Evolutionary conservation across 2,797 vertebrate species (phyloP).

Genomic region (Acipenser ruthenus): DNA sequence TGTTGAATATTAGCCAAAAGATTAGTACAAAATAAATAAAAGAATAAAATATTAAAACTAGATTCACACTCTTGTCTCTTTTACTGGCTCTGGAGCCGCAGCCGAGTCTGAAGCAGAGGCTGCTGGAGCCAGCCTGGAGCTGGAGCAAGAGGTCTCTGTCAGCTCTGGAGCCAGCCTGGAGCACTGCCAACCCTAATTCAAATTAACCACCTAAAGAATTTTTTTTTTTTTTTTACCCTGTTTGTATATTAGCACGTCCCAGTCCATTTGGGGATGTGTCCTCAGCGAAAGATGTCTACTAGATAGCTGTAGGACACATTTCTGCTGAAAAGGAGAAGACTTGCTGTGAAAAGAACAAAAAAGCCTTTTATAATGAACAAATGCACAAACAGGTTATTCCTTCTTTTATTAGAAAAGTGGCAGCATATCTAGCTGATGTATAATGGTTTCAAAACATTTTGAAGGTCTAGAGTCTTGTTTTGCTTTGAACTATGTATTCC

Average conservation of each 20-base stretch:
- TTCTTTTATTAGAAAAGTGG: neutral
- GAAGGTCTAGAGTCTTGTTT: neutral
- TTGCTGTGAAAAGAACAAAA: neutral
- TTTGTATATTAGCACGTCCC: neutral
- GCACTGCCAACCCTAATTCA: neutral
- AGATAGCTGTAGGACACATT: neutral
- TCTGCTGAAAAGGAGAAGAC: neutral
- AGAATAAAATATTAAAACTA: too few species aligned
- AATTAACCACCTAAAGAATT: neutral
- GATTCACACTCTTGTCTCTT: too few species aligned
- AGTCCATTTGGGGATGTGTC: neutral
- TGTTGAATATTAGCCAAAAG: too few species aligned
- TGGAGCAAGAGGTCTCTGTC: too few species aligned
- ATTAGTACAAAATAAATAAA: too few species aligned
- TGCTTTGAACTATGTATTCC: neutral
- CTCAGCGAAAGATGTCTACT: neutral
- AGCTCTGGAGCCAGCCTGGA: too few species aligned
- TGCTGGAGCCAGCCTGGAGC: too few species aligned
- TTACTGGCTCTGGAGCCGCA: too few species aligned
- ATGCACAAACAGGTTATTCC: neutral
- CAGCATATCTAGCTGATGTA: neutral
- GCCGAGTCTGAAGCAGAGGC: neutral
- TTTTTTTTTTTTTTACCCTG: neutral
- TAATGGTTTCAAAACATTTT: neutral
- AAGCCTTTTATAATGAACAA: conserved; percentile 3